Evolutionary conservation across 2,113 vertebrate genomes (phyloP).

Genomic region (Lepus europaeus): DNA sequence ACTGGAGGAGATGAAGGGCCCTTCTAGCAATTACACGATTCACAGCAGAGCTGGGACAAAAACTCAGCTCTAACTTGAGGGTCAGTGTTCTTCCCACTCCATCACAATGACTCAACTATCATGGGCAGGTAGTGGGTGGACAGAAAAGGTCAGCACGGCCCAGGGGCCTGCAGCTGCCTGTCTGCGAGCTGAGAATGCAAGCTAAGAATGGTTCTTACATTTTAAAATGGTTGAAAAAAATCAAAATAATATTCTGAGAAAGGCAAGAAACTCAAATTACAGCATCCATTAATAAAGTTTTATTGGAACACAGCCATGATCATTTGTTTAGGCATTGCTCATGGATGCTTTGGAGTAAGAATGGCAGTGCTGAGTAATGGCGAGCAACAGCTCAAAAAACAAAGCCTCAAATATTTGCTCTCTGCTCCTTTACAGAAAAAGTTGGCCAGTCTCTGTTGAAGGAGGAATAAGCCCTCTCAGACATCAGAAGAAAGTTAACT

Average conservation of each 20-base stretch:
- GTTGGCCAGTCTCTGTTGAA: neutral
- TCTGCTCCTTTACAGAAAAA: neutral
- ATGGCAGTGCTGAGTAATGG: neutral
- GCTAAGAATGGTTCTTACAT: neutral
- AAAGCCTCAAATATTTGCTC: neutral
- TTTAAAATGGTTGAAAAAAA: neutral
- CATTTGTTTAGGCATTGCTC: neutral
- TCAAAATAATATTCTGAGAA: neutral
- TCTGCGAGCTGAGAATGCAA: neutral
- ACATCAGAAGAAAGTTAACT: constrained; percentile 8
- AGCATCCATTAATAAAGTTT: neutral
- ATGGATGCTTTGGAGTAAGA: neutral
- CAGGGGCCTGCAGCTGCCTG: neutral
- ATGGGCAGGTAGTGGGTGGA: neutral
- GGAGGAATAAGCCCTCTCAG: neutral
- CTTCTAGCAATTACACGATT: neutral
- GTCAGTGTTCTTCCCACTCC: neutral
- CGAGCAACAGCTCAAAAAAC: neutral
- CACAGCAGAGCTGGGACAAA: neutral
- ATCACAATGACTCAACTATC: neutral
- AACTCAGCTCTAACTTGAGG: neutral
- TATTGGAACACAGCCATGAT: neutral
- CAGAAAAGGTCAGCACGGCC: neutral
- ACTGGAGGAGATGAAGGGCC: neutral
- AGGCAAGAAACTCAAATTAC: constrained; percentile 13